phyloP scores from a whole-genome alignment of 2,888 invertebrate genomes.

The Digitonthophagus gazella region DNA sequence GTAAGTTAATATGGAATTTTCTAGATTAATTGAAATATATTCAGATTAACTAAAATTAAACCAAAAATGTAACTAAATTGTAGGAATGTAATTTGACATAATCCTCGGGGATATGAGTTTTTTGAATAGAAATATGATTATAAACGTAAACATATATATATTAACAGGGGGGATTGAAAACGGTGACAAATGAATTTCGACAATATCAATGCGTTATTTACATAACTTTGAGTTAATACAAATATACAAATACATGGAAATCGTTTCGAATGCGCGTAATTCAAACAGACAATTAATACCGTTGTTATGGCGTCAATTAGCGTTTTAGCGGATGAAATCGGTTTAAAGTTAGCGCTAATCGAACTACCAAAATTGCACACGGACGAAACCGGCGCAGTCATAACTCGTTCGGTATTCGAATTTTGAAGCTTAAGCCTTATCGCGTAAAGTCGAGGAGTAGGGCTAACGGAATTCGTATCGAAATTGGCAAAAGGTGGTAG shows the following conservation, averaged over 20 bases:
- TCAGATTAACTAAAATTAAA: too few relatives aligned
- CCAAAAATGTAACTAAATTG: too few relatives aligned
- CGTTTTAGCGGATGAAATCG: not conserved
- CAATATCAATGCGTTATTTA: not conserved
- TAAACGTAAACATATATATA: too few relatives aligned
- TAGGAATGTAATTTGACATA: too few relatives aligned
- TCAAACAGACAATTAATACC: not conserved
- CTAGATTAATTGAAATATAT: too few relatives aligned
- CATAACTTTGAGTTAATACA: not conserved
- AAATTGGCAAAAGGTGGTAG: not conserved
- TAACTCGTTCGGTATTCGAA: not conserved
- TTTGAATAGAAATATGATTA: too few relatives aligned
- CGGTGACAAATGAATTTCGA: not conserved
- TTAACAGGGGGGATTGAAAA: not conserved
- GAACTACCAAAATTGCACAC: too few relatives aligned
- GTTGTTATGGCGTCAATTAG: not conserved
- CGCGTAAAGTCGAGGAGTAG: not conserved
- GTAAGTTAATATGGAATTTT: too few relatives aligned
- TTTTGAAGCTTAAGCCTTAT: not conserved
- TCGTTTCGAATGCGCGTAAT: not conserved
- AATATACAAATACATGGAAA: not conserved
- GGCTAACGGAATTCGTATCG: not conserved
- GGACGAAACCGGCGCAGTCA: not conserved
- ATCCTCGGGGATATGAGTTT: too few relatives aligned
- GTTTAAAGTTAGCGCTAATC: not conserved